Evolutionary conservation across 2,888 invertebrate genomes (phyloP).

Genomic region (Caenorhabditis japonica): DNA sequence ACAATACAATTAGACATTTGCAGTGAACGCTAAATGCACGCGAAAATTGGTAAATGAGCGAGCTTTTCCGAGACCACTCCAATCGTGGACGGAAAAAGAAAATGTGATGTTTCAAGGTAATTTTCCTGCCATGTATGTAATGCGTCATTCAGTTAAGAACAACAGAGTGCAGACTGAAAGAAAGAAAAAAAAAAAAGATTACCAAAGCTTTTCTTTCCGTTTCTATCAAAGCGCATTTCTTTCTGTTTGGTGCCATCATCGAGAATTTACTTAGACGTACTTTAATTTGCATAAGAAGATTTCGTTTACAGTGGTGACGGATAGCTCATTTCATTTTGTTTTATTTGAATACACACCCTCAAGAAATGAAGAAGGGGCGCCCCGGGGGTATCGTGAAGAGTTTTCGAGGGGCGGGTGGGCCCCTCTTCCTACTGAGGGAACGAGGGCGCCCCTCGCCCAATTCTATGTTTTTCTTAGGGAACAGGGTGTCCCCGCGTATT

Average conservation of each 20-base stretch:
- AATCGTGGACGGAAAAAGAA: conserved; percentile 13
- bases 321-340: no score
- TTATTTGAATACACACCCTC: no score
- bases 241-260: not conserved
- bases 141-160: conserved; percentile 31
- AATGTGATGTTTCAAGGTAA: conserved; percentile 37
- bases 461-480: no score
- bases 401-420: no score
- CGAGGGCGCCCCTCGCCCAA: no score
- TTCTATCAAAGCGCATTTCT: conserved; percentile 9
- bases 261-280: conserved; percentile 18
- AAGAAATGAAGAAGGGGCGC: no score
- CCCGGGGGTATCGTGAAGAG: no score
- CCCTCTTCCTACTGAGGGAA: no score
- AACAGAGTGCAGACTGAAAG: conserved; percentile 15
- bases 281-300: conserved; percentile 38
- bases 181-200: no score
- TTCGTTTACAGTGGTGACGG: not conserved
- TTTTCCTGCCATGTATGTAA: conserved; percentile 12
- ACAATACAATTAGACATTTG: not conserved
- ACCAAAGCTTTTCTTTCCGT: conserved; percentile 20
- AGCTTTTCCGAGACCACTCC: conserved; percentile 31
- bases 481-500: no score
- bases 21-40: not conserved
- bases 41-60: conserved; percentile 18